These are phyloP conservation scores for Muricea muricata DNA, from an alignment of 92 coral and sea anemone genomes.

Conservation along the genomic window DNA sequence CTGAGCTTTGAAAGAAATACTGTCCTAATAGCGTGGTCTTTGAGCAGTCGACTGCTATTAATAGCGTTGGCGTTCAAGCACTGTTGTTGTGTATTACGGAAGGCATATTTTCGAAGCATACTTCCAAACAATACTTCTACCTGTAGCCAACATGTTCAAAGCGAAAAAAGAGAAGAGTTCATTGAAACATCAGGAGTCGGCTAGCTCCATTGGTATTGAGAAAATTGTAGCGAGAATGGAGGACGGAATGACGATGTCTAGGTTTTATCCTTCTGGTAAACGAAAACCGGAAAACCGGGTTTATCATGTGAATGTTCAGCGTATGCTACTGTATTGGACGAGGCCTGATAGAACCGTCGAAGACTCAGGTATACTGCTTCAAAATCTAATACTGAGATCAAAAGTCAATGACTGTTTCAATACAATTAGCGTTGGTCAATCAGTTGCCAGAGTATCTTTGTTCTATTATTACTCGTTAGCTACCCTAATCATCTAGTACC, in stretches of 20 bases:
- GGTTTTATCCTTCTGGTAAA: slow-evolving; percentile 78
- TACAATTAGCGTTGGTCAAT: no score
- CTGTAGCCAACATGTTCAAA: no score
- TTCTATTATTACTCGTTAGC: no score
- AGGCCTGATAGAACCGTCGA: slow-evolving; percentile 73
- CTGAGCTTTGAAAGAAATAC: not conserved
- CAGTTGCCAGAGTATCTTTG: no score
- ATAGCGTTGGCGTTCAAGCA: not conserved
- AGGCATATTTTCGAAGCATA: not conserved
- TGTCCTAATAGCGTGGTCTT: not conserved
- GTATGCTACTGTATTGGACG: slow-evolving; percentile 92
- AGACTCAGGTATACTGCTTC: slow-evolving; percentile 81
- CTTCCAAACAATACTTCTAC: no score
- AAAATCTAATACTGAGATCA: not conserved
- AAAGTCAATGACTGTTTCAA: no score
- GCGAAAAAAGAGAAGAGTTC: not conserved
- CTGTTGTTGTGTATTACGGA: no score
- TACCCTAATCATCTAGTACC: not conserved
- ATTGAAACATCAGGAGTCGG: not conserved
- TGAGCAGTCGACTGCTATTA: no score
- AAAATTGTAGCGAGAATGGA: slow-evolving; percentile 43
- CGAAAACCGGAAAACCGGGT: slow-evolving; percentile 83
- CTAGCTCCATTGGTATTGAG: not conserved
- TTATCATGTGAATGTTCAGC: slow-evolving; percentile 81
- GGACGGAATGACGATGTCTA: slow-evolving; percentile 94